Evolutionary conservation across 2,113 vertebrate genomes (phyloP), one percentile per base, ranked within the genome.

Genomic region (Chunga burmeisteri): DNA sequence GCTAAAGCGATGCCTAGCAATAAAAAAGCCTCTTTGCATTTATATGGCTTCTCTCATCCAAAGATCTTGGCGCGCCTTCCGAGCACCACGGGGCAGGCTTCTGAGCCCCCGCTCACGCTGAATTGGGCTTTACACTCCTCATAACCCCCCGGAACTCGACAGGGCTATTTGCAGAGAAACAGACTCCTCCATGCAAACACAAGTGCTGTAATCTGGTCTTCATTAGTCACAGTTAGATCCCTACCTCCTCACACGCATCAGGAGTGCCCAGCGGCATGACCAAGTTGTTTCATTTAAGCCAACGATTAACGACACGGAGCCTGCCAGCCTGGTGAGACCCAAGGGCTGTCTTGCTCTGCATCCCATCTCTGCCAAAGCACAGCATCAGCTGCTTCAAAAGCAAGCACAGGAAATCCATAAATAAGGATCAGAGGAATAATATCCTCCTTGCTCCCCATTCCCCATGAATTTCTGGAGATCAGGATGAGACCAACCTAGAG

Each of bases 81-180:
- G 30, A 81, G 66, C 40, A n/a, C 3, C 42, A 3, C 5, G 6
- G 73, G 56, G 50, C 58, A 78, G 71, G 22, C 17, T 78, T 68
- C 70, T 0, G 4, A 68, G 36, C 5, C 46, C n/a, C 25, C 1
- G 30, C 70, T 62, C 4, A 0, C 0, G 6, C 50, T 16, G 32
- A 18, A 3, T 4, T 8, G 72, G 75, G 46, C 46, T 42, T 61
- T 6, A 12, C 15, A 0, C 72, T 26, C 56, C 77, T 47, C 59
- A 2, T 2, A 29, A 4, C 11, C 46, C 61, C 19, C 0, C 30
- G 11, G 56, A 80, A 14, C 66, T 34, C 16, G 0, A 4, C 13
- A 2, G 66, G 38, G 83, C 23, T 36, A 0, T 16, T 2, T 42
- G 75, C 20, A 47, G 72, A 38, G 82, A 2, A 52, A 30, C 9